Base-by-base conservation (phyloP, 2,888 invertebrate species). In the Sphaerophoria taeniata region DNA sequence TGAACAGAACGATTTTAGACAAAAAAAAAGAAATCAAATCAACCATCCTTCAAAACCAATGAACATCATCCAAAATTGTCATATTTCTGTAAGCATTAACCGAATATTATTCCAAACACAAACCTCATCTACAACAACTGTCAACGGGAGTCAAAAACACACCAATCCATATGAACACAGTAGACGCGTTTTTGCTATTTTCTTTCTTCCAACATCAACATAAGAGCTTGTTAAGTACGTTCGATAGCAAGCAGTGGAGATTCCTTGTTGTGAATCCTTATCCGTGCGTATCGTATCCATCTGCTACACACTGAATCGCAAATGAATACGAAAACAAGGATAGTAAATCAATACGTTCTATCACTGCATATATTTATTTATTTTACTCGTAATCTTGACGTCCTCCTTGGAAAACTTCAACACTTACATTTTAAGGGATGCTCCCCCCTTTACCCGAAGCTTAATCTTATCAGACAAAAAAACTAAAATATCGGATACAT, bases 321-420 rank as follows among this genome's bases (percentile, higher is more conserved):
- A 74, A 74, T 36, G 51, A 60, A 67, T 53, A 24, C 34, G 3
- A 53, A 60, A 76, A 61, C 69, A 71, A 58, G 75, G 71, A 76
- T 81, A 75, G 71, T 81, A 81, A 81, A 81, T 81, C 81, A 81
- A 71, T 81, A 81, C 61, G 75, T 43, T 58, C 75, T 81, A 75
- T 81, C 81, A 65, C 16, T 81, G 81, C 75, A 81, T 81, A 63
- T 75, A 70, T 73, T 61, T 60, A 60, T 3, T 49, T 47, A 3
- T 49, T 47, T 47, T 49, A 49, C 34, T 65, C 49, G 14, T 6
- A 49, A 31, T 49, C 34, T 14, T 5, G 7, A 33, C 5, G 47
- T 63, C 2, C 9, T 65, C 34, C 36, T 65, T 24, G n/a, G 14
- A 61, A 31, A 34, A 33, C 56, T 47, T 33, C 33, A n/a, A 12